phyloP scores from a whole-genome alignment of 2,888 invertebrate species.

The Unio pictorum region DNA sequence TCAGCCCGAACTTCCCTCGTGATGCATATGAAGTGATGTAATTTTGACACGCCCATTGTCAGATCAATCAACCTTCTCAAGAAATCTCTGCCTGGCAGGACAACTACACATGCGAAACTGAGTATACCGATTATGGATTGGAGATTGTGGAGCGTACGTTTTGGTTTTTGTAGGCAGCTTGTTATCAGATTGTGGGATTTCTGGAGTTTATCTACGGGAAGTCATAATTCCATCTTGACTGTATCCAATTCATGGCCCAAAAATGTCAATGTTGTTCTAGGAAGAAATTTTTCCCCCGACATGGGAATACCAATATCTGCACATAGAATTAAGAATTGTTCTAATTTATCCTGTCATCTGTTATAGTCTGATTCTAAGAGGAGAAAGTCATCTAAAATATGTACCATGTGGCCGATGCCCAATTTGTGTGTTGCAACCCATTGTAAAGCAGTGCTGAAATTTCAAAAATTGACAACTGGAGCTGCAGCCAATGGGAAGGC shows the following conservation, averaged over 20 bases:
- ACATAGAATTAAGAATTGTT: slow-evolving; percentile 9
- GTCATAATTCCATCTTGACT: slow-evolving; percentile 1
- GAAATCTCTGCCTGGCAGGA: slow-evolving; percentile 14
- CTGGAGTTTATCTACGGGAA: slow-evolving; percentile 10
- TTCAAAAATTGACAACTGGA: too few species aligned
- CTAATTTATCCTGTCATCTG: slow-evolving; percentile 2
- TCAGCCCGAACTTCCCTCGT: slow-evolving; percentile 12
- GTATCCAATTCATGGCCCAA: slow-evolving; percentile 26
- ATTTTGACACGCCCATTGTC: slow-evolving; percentile 6
- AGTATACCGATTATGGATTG: slow-evolving; percentile 19
- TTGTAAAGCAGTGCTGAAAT: too few species aligned
- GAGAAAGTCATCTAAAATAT: too few species aligned
- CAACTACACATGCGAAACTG: slow-evolving; percentile 18
- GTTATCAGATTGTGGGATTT: slow-evolving; percentile 7
- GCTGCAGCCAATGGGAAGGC: too few species aligned
- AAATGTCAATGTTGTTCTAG: slow-evolving; percentile 13
- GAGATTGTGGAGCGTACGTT: slow-evolving; percentile 10
- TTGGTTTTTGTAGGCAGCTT: not conserved
- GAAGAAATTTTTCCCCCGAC: slow-evolving; percentile 11
- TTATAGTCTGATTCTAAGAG: too few species aligned
- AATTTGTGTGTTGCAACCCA: too few species aligned
- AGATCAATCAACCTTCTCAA: slow-evolving; percentile 14
- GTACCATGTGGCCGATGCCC: too few species aligned
- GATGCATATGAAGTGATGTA: slow-evolving; percentile 11
- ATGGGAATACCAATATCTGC: slow-evolving; percentile 10